These are phyloP conservation scores for Musca domestica DNA, from an alignment of 1,140 invertebrate genomes.

Conservation along the genomic window DNA sequence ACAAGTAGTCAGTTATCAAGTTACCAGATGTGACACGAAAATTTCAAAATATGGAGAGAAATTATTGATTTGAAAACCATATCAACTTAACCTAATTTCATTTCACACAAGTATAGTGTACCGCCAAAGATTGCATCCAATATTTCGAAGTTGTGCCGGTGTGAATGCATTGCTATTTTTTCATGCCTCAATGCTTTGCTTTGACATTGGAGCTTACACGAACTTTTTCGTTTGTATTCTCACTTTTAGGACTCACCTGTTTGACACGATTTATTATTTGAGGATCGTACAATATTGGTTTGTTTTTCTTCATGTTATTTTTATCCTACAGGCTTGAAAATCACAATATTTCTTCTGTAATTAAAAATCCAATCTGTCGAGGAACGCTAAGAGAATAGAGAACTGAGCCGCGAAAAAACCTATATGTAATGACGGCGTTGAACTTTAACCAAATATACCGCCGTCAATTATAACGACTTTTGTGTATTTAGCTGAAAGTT, in stretches of 20 bases:
- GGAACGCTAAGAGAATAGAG: too few relatives aligned
- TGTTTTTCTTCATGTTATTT: conserved; percentile 45
- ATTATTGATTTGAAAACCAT: conserved; percentile 4
- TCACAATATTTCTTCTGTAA: too few relatives aligned
- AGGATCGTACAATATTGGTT: conserved; percentile 46
- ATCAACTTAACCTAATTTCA: conserved; percentile 5
- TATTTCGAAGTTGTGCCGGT: neutral
- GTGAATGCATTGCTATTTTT: neutral
- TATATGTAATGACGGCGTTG: too few relatives aligned
- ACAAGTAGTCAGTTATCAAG: neutral
- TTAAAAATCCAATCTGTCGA: too few relatives aligned
- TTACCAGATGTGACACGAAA: neutral
- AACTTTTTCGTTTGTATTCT: neutral
- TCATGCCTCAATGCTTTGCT: neutral
- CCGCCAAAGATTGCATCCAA: neutral
- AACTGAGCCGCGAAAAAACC: too few relatives aligned
- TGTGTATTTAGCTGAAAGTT: too few relatives aligned
- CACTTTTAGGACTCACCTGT: conserved; percentile 36
- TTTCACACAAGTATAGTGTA: neutral
- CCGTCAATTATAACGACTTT: too few relatives aligned
- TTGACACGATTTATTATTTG: conserved; percentile 48
- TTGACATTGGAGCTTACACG: neutral
- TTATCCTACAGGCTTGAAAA: too few relatives aligned
- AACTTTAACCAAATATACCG: too few relatives aligned
- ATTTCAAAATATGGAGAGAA: neutral